phyloP scores from a whole-genome alignment of 2,888 invertebrate species.

The Bimastos eiseni region DNA sequence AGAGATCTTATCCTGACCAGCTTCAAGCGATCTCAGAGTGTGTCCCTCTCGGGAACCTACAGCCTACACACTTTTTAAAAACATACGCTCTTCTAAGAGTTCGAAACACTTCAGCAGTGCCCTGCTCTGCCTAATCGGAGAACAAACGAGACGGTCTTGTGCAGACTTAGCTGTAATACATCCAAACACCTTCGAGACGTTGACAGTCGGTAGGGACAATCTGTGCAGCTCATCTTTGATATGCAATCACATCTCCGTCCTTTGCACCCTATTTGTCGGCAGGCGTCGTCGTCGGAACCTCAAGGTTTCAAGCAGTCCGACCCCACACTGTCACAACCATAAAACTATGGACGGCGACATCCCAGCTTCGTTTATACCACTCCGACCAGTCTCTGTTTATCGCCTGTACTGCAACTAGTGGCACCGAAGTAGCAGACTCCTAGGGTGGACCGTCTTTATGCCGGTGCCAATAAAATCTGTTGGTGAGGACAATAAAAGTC shows the following conservation, averaged over 20 bases:
- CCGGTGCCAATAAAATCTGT: background rate
- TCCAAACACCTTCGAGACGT: background rate
- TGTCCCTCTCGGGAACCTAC: background rate
- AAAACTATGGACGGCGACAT: background rate
- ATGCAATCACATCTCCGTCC: background rate
- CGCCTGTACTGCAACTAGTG: background rate
- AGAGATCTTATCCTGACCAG: background rate
- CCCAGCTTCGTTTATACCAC: no score
- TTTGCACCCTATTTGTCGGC: slow-evolving; percentile 3
- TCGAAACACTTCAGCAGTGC: background rate
- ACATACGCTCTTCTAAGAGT: background rate
- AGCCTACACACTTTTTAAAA: background rate
- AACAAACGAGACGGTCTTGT: background rate
- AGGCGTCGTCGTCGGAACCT: background rate
- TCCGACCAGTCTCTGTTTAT: background rate
- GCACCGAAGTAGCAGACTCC: background rate
- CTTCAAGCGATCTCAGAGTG: background rate
- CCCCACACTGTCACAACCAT: background rate
- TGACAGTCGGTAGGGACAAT: background rate
- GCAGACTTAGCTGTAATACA: background rate
- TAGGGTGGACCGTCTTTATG: background rate
- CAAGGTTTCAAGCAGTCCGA: background rate
- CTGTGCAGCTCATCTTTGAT: background rate
- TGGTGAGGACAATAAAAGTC: background rate
- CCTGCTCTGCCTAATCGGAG: background rate